phyloP scores from a whole-genome alignment of 2,113 vertebrate species.

The Candoia aspera region DNA sequence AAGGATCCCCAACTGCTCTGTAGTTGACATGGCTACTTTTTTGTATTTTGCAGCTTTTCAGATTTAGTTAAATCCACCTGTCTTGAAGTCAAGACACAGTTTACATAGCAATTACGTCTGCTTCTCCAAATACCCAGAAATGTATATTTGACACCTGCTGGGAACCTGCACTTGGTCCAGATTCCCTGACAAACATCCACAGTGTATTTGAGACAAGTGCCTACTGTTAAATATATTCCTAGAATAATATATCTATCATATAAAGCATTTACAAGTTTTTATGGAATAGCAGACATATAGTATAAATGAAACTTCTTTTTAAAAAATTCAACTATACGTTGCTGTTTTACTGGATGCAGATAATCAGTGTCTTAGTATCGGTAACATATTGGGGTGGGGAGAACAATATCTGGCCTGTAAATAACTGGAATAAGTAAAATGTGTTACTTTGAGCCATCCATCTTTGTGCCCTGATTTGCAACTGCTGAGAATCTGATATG shows the following conservation, averaged over 20 bases:
- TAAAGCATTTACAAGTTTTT: not conserved
- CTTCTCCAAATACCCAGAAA: not conserved
- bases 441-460: not conserved
- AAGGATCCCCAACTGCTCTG: not conserved
- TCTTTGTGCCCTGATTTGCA: accelerated
- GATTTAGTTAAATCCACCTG: no score
- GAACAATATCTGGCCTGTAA: not conserved
- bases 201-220: not conserved
- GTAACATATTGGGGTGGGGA: not conserved
- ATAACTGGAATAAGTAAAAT: not conserved
- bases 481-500: not conserved
- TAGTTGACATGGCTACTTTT: constrained; percentile 4
- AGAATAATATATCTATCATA: not conserved
- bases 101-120: not conserved
- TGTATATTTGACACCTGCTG: not conserved
- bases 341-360: not conserved
- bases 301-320: not conserved
- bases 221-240: not conserved
- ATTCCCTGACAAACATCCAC: not conserved
- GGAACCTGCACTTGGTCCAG: not conserved
- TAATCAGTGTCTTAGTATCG: accelerated
- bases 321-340: not conserved
- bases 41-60: not conserved
- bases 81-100: not conserved
- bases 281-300: not conserved